Conservation (phyloP, 1,140 invertebrate genomes). For the Danaus plexippus region DNA sequence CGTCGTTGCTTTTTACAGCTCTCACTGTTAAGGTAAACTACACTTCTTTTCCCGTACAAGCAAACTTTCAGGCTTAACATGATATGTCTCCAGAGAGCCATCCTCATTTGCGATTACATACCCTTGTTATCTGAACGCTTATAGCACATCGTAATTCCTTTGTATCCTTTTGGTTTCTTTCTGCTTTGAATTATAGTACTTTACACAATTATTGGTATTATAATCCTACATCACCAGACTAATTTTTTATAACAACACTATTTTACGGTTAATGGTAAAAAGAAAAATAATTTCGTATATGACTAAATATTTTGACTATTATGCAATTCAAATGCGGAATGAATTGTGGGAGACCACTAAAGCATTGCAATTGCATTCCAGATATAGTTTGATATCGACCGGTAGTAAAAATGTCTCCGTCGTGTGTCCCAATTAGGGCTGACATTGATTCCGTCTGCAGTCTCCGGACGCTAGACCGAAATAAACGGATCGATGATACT, state of each 20-base stretch:
- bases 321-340: too few relatives aligned
- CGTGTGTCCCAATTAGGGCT: constrained; percentile 49
- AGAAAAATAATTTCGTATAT: too few relatives aligned
- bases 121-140: constrained; percentile 17
- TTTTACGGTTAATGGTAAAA: too few relatives aligned
- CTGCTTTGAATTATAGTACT: too few relatives aligned
- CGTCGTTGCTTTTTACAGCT: constrained; percentile 33
- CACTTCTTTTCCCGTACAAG: constrained; percentile 28
- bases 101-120: constrained; percentile 26
- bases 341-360: too few relatives aligned
- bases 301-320: too few relatives aligned
- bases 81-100: constrained; percentile 19
- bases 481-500: constrained; percentile 39
- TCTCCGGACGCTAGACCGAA: constrained; percentile 29
- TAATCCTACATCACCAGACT: too few relatives aligned
- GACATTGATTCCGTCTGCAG: constrained; percentile 53
- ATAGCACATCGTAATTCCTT: constrained; percentile 12
- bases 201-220: too few relatives aligned
- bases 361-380: constrained; percentile 11
- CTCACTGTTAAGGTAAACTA: constrained; percentile 28
- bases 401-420: constrained; percentile 44
- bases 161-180: background rate
- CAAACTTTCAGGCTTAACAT: constrained; percentile 21
- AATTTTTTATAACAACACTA: too few relatives aligned
- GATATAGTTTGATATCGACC: constrained; percentile 36